Evolutionary conservation across 2,797 vertebrate genomes (phyloP), one percentile per base, ranked within the genome.

Genomic region (Adelosebastes latens): DNA sequence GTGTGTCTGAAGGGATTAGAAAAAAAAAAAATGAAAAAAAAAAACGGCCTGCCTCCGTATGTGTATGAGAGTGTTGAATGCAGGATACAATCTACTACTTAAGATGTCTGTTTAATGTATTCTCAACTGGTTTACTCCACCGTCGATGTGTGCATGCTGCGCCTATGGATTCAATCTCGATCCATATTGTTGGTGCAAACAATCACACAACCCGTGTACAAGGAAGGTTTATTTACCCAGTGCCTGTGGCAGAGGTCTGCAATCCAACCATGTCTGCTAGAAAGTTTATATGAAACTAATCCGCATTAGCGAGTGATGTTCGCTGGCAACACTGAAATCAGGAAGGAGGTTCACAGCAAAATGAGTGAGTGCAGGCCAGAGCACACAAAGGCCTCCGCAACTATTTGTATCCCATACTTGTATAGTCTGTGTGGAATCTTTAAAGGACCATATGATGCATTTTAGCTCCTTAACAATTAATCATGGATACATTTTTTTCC

Each of bases 1-100:
- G 60, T 49, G 46, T 74, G 71, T 66, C 72, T 69, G 78, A 82
- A 80, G 36, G 56, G 77, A 86, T 85, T 76, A 86, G 27, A 53
- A 56, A 16, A 22, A n/a, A n/a, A 42, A 27, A 59, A 60, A 55
- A 32, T 1, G 56, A 69, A 14, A 27, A 27, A 53, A 27, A 59
- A 29, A 20, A 32, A 58, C 25, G 42, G 55, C 13, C 49, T 72
- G 12, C 63, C 59, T 84, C 14, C 32, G n/a, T 56, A 62, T 71
- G 20, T 39, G 13, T 66, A 29, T 56, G 53, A 53, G 65, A 64
- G 34, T 27, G 64, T 18, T 80, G 84, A 74, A 72, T 60, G 56
- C 29, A 52, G 53, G 20, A 74, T 39, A 63, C 49, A 61, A 66
- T 72, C 72, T 56, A 14, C 14, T 52, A 59, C 49, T 56, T 67